Conservation (phyloP, 2,888 invertebrate species). For the Rotaria sp. region DNA sequence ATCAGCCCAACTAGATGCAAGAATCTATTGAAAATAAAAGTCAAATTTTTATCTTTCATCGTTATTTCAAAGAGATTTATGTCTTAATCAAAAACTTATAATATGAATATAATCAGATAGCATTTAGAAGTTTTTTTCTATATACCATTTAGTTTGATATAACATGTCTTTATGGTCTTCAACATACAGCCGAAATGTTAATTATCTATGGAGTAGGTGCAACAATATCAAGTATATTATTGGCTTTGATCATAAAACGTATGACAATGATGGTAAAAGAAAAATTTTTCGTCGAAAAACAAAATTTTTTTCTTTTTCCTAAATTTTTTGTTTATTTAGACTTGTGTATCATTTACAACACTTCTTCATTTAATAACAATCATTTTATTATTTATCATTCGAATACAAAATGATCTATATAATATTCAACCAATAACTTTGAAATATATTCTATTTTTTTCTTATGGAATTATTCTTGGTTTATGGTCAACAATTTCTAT, state of each 20-base stretch:
- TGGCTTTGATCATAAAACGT: neutral
- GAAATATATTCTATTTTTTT: neutral
- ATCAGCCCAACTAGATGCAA: too few species aligned
- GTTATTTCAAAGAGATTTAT: too few species aligned
- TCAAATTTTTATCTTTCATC: too few species aligned
- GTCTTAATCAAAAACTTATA: too few species aligned
- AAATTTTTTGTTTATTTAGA: neutral
- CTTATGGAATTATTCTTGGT: neutral
- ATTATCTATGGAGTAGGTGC: neutral
- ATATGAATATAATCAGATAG: too few species aligned
- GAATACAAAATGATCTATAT: neutral
- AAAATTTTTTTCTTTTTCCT: too few species aligned
- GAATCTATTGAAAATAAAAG: too few species aligned
- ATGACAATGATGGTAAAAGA: neutral
- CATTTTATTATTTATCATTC: neutral
- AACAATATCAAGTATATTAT: neutral
- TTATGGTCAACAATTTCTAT: neutral
- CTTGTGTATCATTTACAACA: neutral
- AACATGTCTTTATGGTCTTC: neutral
- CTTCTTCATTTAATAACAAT: neutral
- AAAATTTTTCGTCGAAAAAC: too few species aligned
- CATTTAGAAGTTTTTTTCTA: neutral
- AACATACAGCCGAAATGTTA: neutral
- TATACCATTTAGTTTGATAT: neutral
- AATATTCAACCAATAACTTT: neutral